Percentiles rank a stretch among this genome's conserved stretches.
Conservation (phyloP, 2,113 vertebrate genomes). For the Oncorhynchus kisutch region DNA sequence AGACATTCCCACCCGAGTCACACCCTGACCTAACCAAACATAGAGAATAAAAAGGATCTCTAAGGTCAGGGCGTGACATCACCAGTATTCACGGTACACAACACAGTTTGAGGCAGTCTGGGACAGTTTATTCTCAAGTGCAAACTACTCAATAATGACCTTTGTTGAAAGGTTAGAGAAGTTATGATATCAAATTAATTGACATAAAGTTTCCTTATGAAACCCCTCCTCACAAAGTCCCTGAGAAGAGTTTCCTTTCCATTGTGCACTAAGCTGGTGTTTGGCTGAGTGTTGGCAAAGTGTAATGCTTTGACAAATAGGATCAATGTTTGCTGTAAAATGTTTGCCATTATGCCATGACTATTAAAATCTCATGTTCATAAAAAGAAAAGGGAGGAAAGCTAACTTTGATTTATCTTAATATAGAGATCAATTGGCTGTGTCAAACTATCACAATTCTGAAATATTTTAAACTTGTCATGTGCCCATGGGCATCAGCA, state of each 20-base stretch:
- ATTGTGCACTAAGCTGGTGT: background rate
- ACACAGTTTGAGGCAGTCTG: too few species aligned
- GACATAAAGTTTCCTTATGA: too few species aligned
- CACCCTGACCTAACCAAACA: too few species aligned
- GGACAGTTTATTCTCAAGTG: too few species aligned
- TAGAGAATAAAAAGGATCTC: too few species aligned
- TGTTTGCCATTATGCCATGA: background rate
- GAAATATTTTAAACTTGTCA: background rate
- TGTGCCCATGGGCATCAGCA: background rate
- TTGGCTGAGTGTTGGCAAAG: background rate
- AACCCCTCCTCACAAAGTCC: background rate
- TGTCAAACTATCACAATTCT: background rate
- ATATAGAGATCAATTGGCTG: background rate
- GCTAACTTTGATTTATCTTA: conserved; percentile 4
- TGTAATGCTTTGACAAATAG: background rate
- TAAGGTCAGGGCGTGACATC: too few species aligned
- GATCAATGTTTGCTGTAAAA: background rate
- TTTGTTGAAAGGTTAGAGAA: conserved; percentile 26
- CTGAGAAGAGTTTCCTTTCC: background rate
- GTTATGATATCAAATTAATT: background rate
- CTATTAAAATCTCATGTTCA: background rate
- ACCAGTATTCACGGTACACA: too few species aligned
- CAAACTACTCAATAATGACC: conserved; percentile 18
- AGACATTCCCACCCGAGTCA: too few species aligned
- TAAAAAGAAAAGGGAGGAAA: background rate